phyloP scores from a whole-genome alignment of 2,888 invertebrate species.

The Campoletis raptor region DNA sequence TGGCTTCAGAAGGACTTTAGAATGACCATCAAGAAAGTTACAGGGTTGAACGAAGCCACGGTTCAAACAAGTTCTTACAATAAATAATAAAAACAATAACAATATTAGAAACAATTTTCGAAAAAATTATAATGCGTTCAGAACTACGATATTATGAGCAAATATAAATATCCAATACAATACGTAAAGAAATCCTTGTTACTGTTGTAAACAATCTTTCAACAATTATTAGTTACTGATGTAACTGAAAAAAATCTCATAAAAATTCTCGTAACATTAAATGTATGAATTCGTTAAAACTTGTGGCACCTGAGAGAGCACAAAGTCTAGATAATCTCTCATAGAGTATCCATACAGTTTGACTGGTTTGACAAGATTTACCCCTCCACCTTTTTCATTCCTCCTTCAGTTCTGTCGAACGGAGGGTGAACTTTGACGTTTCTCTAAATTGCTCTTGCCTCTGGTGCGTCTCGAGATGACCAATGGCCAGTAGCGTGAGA shows the following conservation, averaged over 20 bases:
- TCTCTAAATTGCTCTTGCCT: conserved; percentile 54
- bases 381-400: conserved; percentile 22
- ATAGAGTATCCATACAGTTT: neutral
- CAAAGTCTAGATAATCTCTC: conserved; percentile 48
- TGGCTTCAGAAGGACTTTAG: neutral
- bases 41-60: neutral
- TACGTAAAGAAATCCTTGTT: neutral
- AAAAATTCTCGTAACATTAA: neutral
- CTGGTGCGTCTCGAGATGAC: conserved; percentile 78
- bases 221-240: too few species aligned
- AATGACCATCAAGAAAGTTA: neutral
- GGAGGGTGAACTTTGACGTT: conserved; percentile 39
- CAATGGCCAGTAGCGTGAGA: conserved; percentile 82
- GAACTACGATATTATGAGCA: neutral
- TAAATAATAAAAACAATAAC: neutral
- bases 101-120: neutral
- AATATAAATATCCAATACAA: neutral
- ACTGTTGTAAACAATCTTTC: neutral
- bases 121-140: neutral
- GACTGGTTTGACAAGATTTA: conserved; percentile 68
- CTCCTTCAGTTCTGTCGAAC: conserved; percentile 2
- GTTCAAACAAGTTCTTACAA: neutral
- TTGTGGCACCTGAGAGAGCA: conserved; percentile 53
- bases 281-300: neutral
- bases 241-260: neutral